These are phyloP conservation scores for Pseudochaenichthys georgianus DNA, from an alignment of 2,797 vertebrate species.

Conservation along the genomic window DNA sequence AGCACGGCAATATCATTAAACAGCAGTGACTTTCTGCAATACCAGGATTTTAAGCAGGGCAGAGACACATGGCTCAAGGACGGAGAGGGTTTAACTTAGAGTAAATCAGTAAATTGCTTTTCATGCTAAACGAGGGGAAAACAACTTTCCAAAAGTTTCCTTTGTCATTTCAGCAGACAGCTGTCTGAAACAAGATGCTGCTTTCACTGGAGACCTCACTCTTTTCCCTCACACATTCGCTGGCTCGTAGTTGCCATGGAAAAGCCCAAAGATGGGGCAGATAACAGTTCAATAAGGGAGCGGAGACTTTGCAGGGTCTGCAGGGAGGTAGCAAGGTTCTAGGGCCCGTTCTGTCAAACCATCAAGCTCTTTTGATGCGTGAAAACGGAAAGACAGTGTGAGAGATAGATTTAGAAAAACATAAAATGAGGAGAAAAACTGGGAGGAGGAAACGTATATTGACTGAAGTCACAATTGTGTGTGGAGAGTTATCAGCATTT, in stretches of 20 bases:
- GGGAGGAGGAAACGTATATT: conserved; percentile 50
- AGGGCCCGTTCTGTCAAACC: conserved; percentile 84
- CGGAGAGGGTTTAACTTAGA: not conserved
- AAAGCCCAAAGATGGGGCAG: conserved; percentile 84
- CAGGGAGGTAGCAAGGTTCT: conserved; percentile 76
- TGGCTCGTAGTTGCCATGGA: conserved; percentile 83
- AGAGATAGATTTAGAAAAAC: conserved; percentile 46
- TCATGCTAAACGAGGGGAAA: conserved; percentile 42
- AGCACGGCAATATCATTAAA: conserved; percentile 12
- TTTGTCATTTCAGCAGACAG: conserved; percentile 79
- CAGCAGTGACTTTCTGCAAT: not conserved
- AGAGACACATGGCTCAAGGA: conserved; percentile 6
- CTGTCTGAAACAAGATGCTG: conserved; percentile 79
- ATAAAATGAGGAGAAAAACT: conserved; percentile 39
- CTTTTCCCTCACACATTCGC: conserved; percentile 67
- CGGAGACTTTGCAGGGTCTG: conserved; percentile 79
- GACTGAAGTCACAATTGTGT: conserved; percentile 56
- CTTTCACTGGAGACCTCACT: conserved; percentile 81
- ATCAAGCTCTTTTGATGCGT: conserved; percentile 82
- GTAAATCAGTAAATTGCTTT: conserved; percentile 43
- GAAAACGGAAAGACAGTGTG: conserved; percentile 59
- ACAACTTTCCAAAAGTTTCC: conserved; percentile 72
- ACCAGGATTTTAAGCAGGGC: not conserved
- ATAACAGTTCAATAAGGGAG: conserved; percentile 84
- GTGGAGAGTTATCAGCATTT: conserved; percentile 26